Evolutionary conservation across 2,113 vertebrate genomes (phyloP).

Genomic region (Euleptes europaea): DNA sequence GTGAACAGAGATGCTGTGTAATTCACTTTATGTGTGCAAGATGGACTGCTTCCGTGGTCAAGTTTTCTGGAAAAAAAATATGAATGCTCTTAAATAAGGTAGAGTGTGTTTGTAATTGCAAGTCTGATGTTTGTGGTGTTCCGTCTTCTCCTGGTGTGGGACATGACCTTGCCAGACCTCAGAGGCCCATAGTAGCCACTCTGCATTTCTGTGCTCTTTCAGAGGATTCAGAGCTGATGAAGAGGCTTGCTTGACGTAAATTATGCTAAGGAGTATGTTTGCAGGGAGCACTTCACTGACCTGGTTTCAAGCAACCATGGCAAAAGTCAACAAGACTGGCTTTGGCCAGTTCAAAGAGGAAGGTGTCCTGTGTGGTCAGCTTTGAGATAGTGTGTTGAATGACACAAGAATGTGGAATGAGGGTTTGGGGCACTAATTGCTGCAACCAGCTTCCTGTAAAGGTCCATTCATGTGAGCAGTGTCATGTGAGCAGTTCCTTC

Average conservation of each 20-base stretch:
- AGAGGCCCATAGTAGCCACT: not conserved
- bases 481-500: not conserved
- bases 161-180: slow-evolving; percentile 1
- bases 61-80: not conserved
- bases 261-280: not conserved
- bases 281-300: not conserved
- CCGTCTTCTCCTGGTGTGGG: not conserved
- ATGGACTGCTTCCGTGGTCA: slow-evolving; percentile 1
- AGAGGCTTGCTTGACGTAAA: not conserved
- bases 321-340: slow-evolving; percentile 4
- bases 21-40: not conserved
- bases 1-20: not conserved
- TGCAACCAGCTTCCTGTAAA: not conserved
- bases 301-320: slow-evolving; percentile 15
- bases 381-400: not conserved
- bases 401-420: slow-evolving; percentile 2
- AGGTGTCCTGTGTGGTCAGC: not conserved
- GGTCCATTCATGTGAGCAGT: not conserved
- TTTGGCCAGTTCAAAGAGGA: not conserved
- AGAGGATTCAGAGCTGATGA: not conserved
- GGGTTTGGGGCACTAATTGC: not conserved
- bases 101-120: not conserved
- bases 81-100: not conserved
- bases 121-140: not conserved
- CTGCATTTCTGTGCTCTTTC: not conserved